Evolutionary conservation across 2,797 vertebrate species (phyloP), one percentile per base, ranked within the genome.

Genomic region (Sylvilagus floridanus): DNA sequence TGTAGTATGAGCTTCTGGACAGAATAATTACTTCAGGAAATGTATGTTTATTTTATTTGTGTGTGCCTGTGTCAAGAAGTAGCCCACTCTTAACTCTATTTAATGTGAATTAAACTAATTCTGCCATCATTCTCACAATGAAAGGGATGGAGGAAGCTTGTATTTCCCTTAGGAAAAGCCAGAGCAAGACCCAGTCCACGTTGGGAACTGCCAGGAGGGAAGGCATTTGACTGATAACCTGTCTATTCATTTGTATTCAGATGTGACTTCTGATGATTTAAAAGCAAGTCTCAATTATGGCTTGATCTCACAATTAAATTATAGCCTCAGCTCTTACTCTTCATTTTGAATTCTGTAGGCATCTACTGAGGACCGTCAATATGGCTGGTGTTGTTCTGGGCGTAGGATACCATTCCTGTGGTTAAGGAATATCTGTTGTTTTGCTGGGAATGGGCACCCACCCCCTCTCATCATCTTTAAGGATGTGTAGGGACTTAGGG

Each of bases 301-400:
- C 86, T 86, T 72, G 52, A 35, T 47, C 90, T 88, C 78, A 60
- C 21, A 72, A 24, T 92, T 84, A 78, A 90, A 47, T 71, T 84
- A 47, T 30, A 50, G 76, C 57, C 42, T 30, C 72, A 63, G 68
- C 57, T 71, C 57, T 84, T 79, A 19, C 13, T 50, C n/a, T 79
- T 86, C 22, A 35, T 2, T 73, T 84, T 69, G 75, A 69, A 69
- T 62, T 77, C 21, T 57, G 1, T 32, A 73, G 12, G 63, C 54
- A 30, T 81, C 76, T 71, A 28, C 37, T 71, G 30, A 90, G 60
- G 57, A 78, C 50, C 32, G 1, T 88, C n/a, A 57, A 0, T 81
- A n/a, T 50, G 50, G 28, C 10, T 4, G 2, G 10, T 76, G 54
- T 68, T 76, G 35, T 83, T 68, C 60, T 42, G 10, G 47, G 14